phyloP scores from a whole-genome alignment of 2,888 invertebrate species.

The Drosophila formosana region DNA sequence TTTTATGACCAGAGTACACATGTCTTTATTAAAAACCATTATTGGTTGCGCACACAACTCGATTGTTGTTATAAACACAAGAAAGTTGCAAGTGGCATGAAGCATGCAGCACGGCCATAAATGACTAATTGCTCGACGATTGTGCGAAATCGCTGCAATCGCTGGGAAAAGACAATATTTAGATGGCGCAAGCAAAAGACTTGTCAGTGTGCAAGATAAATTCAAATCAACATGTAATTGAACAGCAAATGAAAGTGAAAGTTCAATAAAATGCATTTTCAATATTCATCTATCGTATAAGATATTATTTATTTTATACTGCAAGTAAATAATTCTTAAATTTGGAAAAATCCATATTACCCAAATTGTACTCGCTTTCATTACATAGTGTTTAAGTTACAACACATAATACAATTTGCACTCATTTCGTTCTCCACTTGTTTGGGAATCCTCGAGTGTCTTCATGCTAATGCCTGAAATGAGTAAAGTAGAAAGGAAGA shows the following conservation, averaged over 20 bases:
- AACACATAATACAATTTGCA: background rate
- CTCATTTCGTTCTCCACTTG: background rate
- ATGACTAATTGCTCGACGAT: conserved; percentile 50
- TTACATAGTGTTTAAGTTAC: background rate
- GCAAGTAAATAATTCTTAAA: no score
- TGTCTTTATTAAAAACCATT: conserved; percentile 75
- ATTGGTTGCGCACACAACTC: conserved; percentile 52
- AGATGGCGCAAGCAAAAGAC: conserved; percentile 14
- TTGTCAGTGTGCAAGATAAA: background rate
- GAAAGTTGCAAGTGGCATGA: conserved; percentile 51
- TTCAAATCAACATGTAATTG: background rate
- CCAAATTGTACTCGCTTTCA: background rate
- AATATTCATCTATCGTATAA: no score
- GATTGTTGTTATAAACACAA: conserved; percentile 33
- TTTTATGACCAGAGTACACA: conserved; percentile 69
- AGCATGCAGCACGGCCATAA: conserved; percentile 37
- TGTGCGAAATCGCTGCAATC: conserved; percentile 22
- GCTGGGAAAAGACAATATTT: conserved; percentile 58
- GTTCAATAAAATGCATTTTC: background rate
- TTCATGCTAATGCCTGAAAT: conserved; percentile 5
- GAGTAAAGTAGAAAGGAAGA: conserved; percentile 23
- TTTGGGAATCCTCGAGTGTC: conserved; percentile 11
- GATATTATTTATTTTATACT: no score
- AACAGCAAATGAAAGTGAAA: background rate
- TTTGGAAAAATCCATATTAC: no score